Evolutionary conservation across 2,888 invertebrate species (phyloP).

Genomic region (Macropis europaea): DNA sequence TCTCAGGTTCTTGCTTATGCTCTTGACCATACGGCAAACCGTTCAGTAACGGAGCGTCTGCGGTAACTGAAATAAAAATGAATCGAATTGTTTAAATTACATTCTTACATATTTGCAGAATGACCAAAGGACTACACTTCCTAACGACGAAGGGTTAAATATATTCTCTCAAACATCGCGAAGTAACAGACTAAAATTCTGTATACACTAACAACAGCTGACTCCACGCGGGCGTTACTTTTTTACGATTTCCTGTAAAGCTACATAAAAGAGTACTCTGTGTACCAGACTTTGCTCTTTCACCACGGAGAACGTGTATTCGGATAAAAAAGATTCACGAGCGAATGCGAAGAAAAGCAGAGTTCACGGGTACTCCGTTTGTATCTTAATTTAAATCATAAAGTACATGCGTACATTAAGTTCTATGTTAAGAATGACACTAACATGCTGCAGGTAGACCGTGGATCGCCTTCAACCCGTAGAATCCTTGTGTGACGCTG

Average conservation of each 20-base stretch:
- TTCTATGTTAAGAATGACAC: no score
- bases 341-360: no score
- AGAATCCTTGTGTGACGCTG: slow-evolving; percentile 73
- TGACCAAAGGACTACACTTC: neutral
- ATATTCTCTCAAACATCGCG: neutral
- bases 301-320: no score
- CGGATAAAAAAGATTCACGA: no score
- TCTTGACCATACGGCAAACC: slow-evolving; percentile 50
- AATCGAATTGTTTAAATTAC: neutral
- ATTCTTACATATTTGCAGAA: neutral
- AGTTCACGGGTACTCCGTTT: no score
- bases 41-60: slow-evolving; percentile 46
- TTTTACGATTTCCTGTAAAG: slow-evolving; percentile 11
- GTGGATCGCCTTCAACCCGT: slow-evolving; percentile 66
- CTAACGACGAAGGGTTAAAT: neutral
- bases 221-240: slow-evolving; percentile 7
- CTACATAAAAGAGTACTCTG: neutral
- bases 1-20: slow-evolving; percentile 51
- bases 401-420: no score
- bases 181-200: neutral
- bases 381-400: no score
- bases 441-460: slow-evolving; percentile 58
- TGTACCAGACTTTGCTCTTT: no score
- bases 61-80: slow-evolving; percentile 48
- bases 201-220: slow-evolving; percentile 17